Percentiles rank a stretch among this genome's conserved stretches.
These are phyloP conservation scores for Ceyx melanurus DNA, from an alignment of 2,113 vertebrate genomes.

Conservation along the genomic window DNA sequence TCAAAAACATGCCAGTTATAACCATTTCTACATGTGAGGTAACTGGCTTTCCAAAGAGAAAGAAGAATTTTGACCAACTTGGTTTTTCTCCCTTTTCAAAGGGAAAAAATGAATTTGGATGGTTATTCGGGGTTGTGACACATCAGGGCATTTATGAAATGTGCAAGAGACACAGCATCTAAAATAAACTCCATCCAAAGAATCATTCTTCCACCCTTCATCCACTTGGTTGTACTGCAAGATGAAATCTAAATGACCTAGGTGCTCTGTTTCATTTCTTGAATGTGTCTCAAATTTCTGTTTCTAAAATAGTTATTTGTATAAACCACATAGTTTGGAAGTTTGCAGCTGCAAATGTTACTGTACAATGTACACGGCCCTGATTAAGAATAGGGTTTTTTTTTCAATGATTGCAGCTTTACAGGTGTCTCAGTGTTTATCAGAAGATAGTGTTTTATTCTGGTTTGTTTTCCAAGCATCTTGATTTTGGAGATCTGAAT, in stretches of 20 bases:
- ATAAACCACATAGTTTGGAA: not conserved
- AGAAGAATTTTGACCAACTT: not conserved
- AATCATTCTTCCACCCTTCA: not conserved
- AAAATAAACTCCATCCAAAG: not conserved
- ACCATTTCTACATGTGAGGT: not conserved
- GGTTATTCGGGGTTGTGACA: not conserved
- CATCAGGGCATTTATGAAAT: not conserved
- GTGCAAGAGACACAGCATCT: not conserved
- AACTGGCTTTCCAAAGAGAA: not conserved
- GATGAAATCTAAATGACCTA: not conserved
- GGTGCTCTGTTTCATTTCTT: not conserved
- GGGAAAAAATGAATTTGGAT: not conserved
- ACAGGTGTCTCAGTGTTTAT: not conserved
- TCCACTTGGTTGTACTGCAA: not conserved
- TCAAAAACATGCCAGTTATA: not conserved
- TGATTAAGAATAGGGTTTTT: not conserved
- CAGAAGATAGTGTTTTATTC: not conserved
- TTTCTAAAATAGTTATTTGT: conserved; percentile 17
- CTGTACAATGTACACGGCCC: not conserved
- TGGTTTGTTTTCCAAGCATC: not conserved
- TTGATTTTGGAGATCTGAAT: not conserved
- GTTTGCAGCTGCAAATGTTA: conserved; percentile 8
- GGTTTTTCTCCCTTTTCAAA: not conserved
- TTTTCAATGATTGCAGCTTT: not conserved
- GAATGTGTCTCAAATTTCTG: not conserved